Evolutionary conservation across 2,797 vertebrate genomes (phyloP).

Genomic region (Sebastes diploproa): DNA sequence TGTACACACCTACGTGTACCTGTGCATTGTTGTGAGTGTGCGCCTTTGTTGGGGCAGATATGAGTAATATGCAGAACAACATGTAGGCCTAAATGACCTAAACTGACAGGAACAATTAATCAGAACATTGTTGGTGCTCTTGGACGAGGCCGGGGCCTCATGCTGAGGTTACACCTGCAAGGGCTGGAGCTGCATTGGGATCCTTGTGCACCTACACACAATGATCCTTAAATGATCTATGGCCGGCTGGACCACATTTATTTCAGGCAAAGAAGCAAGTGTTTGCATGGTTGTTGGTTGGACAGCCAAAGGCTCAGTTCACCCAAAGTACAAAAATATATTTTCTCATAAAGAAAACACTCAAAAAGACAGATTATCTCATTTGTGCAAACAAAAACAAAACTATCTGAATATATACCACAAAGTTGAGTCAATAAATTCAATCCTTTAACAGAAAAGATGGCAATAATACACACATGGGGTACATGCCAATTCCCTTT

Average conservation of each 20-base stretch:
- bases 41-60: constrained; percentile 40
- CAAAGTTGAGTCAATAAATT: neutral
- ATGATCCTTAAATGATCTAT: constrained; percentile 61
- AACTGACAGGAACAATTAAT: constrained; percentile 73
- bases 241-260: constrained; percentile 34
- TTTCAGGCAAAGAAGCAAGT: constrained; percentile 28
- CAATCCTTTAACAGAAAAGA: neutral
- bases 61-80: constrained; percentile 70
- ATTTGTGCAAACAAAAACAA: neutral
- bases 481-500: neutral
- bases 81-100: constrained; percentile 66
- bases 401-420: neutral
- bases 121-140: constrained; percentile 62
- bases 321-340: neutral
- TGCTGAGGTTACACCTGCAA: constrained; percentile 72
- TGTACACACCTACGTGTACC: constrained; percentile 24
- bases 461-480: neutral
- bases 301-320: neutral
- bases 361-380: neutral
- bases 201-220: constrained; percentile 30
- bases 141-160: constrained; percentile 43
- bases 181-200: constrained; percentile 37
- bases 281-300: constrained; percentile 2
- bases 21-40: constrained; percentile 29
- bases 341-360: neutral